Evolutionary conservation across 2,888 invertebrate genomes (phyloP), one percentile per base, ranked within the genome.

Genomic region (Himalopsyche kuldschensis): DNA sequence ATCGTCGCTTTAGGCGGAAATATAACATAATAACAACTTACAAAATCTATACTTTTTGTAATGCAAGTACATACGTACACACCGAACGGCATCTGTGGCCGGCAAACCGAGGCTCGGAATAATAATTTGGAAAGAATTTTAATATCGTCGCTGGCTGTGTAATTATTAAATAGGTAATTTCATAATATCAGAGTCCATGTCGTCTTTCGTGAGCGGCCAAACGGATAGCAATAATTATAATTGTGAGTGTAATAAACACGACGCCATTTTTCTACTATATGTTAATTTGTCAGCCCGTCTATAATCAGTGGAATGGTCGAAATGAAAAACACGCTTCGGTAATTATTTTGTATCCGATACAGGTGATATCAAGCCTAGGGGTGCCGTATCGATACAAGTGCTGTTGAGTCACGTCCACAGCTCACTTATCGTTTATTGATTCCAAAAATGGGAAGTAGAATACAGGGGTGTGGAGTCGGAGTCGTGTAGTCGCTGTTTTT

Each of bases 221-320:
- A 69, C 27, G 30, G 69, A 69, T 27, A 27, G 69, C 27, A 69
- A 41, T 80, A 83, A 78, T 83, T 76, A 83, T 80, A 55, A 77
- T 32, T 47, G 30, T 69, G 69, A 76, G 35, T 31, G 75, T 80
- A 69, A 80, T 55, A 46, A 41, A 63, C 77, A 63, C 83, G 80
- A 80, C 83, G 80, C 80, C 76, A 80, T 77, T 63, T 32, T 47
- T 55, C 35, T 27, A 10, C 47, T 27, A 46, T 46, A 82, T 79
- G 80, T 81, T 83, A 83, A 83, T 83, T 83, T 47, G 78, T 41
- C 75, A 81, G 80, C 75, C 63, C 83, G 80, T 80, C 83, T 80
- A 80, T 81, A 83, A 83, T 83, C 83, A 83, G 78, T 69, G 83
- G 78, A 83, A 69, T 69, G 20, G 76, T 41, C 20, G 76, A 76